A percentile compares a stretch with the other conserved stretches of the same genome.
Conservation (phyloP, 2,888 invertebrate genomes). For the Laothoe populi region DNA sequence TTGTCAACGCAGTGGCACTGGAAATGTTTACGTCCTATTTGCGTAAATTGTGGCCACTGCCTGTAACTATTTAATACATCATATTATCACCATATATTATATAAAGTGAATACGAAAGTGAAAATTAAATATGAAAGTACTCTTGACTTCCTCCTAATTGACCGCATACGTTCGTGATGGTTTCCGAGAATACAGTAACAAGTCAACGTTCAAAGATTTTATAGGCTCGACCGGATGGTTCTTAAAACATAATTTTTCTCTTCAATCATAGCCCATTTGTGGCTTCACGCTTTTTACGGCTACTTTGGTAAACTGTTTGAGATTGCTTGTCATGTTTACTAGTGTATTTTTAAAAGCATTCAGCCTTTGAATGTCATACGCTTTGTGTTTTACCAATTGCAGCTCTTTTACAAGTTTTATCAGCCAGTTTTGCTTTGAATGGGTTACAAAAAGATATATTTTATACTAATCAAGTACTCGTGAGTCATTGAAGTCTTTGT, state of each 20-base stretch:
- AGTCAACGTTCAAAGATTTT: conserved; percentile 40
- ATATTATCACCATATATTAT: conserved; percentile 29
- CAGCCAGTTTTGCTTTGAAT: neutral
- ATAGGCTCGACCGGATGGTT: conserved; percentile 39
- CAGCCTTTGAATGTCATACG: conserved; percentile 4
- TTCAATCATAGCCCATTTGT: conserved; percentile 50
- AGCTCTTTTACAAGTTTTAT: conserved; percentile 1
- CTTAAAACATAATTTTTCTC: conserved; percentile 47
- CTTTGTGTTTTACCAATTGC: neutral
- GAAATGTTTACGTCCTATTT: conserved; percentile 58
- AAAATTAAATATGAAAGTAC: conserved; percentile 29
- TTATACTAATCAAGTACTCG: conserved; percentile 16
- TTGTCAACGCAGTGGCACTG: conserved; percentile 50
- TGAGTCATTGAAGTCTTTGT: conserved; percentile 4
- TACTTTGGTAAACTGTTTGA: conserved; percentile 33
- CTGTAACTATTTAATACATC: conserved; percentile 58
- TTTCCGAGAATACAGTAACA: conserved; percentile 24
- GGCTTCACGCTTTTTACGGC: conserved; percentile 40
- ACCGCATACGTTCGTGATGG: conserved; percentile 11
- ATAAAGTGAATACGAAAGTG: conserved; percentile 13
- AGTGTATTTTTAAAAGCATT: conserved; percentile 7
- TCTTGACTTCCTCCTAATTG: conserved; percentile 33
- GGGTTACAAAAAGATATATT: neutral
- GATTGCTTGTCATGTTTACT: conserved; percentile 32
- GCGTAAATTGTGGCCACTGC: conserved; percentile 56